These are phyloP conservation scores for Cettia cetti DNA, from an alignment of 2,113 vertebrate genomes.

Conservation along the genomic window DNA sequence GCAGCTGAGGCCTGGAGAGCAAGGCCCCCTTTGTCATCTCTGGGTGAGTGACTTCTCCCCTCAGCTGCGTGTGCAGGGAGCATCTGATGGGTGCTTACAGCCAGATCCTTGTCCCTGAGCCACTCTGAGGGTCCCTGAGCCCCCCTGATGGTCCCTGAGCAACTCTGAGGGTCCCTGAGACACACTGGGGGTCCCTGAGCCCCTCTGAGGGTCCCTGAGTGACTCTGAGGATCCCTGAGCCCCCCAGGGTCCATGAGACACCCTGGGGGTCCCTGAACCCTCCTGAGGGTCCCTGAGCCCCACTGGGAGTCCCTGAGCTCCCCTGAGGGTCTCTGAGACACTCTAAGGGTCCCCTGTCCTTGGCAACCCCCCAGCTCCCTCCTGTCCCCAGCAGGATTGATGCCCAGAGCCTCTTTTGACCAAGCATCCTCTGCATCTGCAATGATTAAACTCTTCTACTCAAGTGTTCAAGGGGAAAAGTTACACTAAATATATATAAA, in stretches of 20 bases:
- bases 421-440: accelerated
- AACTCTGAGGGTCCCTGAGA: background rate
- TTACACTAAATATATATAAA: no score
- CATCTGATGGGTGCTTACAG: background rate
- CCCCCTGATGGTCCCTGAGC: accelerated
- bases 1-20: background rate
- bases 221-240: background rate
- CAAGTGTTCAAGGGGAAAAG: background rate
- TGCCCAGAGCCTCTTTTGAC: background rate
- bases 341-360: background rate
- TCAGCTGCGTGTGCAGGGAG: background rate
- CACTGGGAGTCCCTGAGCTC: background rate
- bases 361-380: background rate
- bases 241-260: accelerated
- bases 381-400: background rate
- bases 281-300: background rate
- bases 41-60: background rate
- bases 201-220: accelerated
- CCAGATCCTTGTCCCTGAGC: background rate
- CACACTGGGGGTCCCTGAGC: background rate
- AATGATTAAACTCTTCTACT: accelerated
- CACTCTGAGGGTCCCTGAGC: background rate
- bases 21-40: background rate
- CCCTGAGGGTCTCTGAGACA: no score
- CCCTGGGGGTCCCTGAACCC: background rate